phyloP scores from a whole-genome alignment of 2,888 invertebrate genomes.

The Abrostola triplasia region DNA sequence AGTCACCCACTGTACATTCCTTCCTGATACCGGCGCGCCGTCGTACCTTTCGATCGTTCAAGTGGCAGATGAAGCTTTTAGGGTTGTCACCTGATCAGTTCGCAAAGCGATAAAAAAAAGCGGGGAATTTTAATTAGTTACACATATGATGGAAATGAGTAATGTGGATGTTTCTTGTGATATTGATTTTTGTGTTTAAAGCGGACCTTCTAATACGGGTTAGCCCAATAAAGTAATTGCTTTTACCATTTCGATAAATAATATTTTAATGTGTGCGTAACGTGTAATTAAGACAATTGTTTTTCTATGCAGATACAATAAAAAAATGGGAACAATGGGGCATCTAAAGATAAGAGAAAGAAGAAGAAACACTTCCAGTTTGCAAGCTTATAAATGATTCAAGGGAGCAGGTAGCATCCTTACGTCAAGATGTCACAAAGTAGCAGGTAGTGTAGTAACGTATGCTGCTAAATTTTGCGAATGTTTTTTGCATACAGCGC shows the following conservation, averaged over 20 bases:
- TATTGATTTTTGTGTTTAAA: neutral
- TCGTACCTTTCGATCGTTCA: constrained; percentile 89
- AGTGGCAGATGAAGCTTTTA: constrained; percentile 88
- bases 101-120: constrained; percentile 44
- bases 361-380: constrained; percentile 25
- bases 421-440: constrained; percentile 85
- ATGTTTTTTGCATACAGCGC: constrained; percentile 77
- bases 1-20: constrained; percentile 88
- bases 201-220: neutral
- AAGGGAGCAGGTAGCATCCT: constrained; percentile 71
- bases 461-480: constrained; percentile 80
- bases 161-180: neutral
- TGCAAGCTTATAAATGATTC: constrained; percentile 62
- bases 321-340: constrained; percentile 23
- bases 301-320: too few species aligned
- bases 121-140: constrained; percentile 35
- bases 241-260: too few species aligned
- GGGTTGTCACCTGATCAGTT: constrained; percentile 80
- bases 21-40: constrained; percentile 87
- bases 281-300: too few species aligned
- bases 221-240: too few species aligned
- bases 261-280: too few species aligned
- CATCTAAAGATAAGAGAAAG: constrained; percentile 10
- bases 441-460: constrained; percentile 85
- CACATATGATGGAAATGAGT: neutral